phyloP scores from a whole-genome alignment of 2,888 invertebrate species.

The Leptinotarsa juncta region DNA sequence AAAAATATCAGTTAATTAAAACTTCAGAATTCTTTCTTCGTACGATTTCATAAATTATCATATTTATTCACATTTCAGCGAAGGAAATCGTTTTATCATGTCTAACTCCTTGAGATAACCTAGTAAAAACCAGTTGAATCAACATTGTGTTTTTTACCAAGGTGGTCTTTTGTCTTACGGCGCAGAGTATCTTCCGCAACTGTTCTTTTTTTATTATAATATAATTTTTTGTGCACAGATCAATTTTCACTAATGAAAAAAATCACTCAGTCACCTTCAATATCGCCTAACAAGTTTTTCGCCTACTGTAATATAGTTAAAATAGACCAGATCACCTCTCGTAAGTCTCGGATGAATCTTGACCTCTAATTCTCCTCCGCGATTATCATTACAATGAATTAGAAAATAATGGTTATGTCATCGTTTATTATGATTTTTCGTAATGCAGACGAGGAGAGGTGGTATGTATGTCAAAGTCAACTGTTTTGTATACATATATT shows the following conservation, averaged over 20 bases:
- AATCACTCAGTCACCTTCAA: neutral
- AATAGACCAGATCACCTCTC: slow-evolving; percentile 15
- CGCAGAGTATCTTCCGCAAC: too few species aligned
- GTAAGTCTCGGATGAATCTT: slow-evolving; percentile 14
- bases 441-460: neutral
- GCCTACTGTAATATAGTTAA: neutral
- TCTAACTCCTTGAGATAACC: too few species aligned
- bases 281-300: neutral
- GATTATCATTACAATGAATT: slow-evolving; percentile 1
- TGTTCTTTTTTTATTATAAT: too few species aligned
- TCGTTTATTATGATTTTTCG: slow-evolving; percentile 17
- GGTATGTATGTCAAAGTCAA: slow-evolving; percentile 24
- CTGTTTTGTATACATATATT: slow-evolving; percentile 7
- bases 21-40: too few species aligned
- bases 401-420: slow-evolving; percentile 22
- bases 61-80: too few species aligned
- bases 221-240: too few species aligned
- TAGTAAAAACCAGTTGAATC: too few species aligned
- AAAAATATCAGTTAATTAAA: too few species aligned
- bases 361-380: slow-evolving; percentile 21
- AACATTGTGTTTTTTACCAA: too few species aligned
- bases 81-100: too few species aligned
- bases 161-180: too few species aligned
- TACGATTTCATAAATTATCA: too few species aligned
- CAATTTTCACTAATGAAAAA: neutral